These are phyloP conservation scores for Malurus cyaneus DNA, from an alignment of 2,113 vertebrate genomes.

Conservation along the genomic window DNA sequence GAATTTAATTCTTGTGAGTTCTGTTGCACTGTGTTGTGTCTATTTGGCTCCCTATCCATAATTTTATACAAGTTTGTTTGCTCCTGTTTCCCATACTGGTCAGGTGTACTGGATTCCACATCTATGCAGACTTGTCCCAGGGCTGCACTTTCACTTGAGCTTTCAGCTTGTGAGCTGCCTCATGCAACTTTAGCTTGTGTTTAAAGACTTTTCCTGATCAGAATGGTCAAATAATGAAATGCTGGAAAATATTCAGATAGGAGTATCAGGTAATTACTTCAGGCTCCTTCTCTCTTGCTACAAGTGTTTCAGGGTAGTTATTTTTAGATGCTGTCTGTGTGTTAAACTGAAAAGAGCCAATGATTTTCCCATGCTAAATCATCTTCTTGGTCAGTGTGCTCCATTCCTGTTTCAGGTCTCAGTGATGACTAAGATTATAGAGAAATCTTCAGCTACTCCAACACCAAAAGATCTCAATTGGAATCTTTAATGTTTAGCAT, in stretches of 20 bases:
- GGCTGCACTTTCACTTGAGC: neutral
- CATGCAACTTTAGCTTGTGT: neutral
- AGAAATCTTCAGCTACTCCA: neutral
- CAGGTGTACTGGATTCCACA: neutral
- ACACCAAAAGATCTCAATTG: neutral
- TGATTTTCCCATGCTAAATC: neutral
- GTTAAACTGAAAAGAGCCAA: neutral
- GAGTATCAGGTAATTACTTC: neutral
- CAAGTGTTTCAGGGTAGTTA: neutral
- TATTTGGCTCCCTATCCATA: neutral
- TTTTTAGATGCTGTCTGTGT: neutral
- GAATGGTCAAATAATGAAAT: neutral
- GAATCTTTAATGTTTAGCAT: neutral
- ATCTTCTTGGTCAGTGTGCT: neutral
- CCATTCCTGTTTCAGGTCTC: neutral
- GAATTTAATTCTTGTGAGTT: neutral
- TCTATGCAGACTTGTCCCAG: neutral
- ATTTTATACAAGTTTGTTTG: neutral
- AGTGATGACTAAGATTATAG: neutral
- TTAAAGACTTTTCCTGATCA: neutral
- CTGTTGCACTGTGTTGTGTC: neutral
- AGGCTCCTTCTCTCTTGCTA: neutral
- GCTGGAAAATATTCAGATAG: neutral
- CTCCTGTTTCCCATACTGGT: neutral
- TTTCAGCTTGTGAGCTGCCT: neutral